Percentiles rank a stretch among this genome's conserved stretches.
Evolutionary conservation across 2,888 invertebrate genomes (phyloP).

Genomic region (Eumacrocentrus americanus): DNA sequence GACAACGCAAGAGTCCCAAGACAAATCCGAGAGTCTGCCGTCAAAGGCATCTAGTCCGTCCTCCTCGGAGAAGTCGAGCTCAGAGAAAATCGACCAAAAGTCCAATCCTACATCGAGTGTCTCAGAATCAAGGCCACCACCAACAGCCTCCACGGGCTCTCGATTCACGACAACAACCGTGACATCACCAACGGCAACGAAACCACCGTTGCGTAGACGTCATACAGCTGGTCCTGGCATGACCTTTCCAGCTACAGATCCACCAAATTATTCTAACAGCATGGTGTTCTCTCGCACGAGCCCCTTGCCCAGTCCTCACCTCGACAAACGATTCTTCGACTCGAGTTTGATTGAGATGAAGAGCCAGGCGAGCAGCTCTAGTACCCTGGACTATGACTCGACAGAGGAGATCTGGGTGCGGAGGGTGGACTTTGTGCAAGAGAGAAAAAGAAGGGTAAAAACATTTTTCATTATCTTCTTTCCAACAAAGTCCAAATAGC

Average conservation of each 20-base stretch:
- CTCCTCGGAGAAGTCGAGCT: slow-evolving; percentile 55
- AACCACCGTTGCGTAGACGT: slow-evolving; percentile 53
- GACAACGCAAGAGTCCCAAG: slow-evolving; percentile 33
- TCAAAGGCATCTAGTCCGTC: slow-evolving; percentile 53
- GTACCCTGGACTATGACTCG: slow-evolving; percentile 66
- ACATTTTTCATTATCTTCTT: neutral
- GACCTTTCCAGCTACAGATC: slow-evolving; percentile 59
- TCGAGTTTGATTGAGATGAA: slow-evolving; percentile 82
- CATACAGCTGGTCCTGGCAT: slow-evolving; percentile 58
- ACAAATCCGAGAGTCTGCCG: slow-evolving; percentile 43
- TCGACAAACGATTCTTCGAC: slow-evolving; percentile 82
- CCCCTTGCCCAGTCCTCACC: slow-evolving; percentile 69
- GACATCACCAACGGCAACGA: slow-evolving; percentile 54
- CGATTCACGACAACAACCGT: slow-evolving; percentile 54
- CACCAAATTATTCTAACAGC: slow-evolving; percentile 56
- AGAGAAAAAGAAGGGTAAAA: slow-evolving; percentile 65
- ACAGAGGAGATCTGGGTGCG: slow-evolving; percentile 77
- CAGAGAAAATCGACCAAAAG: slow-evolving; percentile 55
- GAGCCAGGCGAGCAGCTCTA: slow-evolving; percentile 70
- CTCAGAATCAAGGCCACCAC: slow-evolving; percentile 43
- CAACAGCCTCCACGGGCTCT: slow-evolving; percentile 40
- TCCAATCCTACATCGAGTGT: slow-evolving; percentile 45
- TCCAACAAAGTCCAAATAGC: too few species aligned
- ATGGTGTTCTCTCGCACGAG: slow-evolving; percentile 60
- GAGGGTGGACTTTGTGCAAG: slow-evolving; percentile 63